Base-by-base conservation (phyloP, 2,888 invertebrate species). In the Trachelus tabidus region DNA sequence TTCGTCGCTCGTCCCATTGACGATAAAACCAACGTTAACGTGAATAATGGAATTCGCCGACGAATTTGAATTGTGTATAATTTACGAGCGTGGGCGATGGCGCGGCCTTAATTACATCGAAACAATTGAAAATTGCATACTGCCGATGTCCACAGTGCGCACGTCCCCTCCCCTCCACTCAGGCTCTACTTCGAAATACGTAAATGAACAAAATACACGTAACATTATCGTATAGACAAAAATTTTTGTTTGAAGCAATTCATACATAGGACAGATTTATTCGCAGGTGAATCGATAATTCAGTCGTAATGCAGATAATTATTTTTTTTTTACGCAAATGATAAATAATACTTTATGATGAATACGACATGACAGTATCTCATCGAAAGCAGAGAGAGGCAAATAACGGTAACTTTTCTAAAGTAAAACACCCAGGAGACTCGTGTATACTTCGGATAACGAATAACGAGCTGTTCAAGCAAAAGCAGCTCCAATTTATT, bases 61-160 rank as follows among this genome's bases (percentile, higher is more conserved):
- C 69, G 37, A 79, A 77, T 79, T 75, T 75, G 35, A 79, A 75
- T 79, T 71, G 75, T 69, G 73, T 30, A 77, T 79, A 37, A 73
- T 75, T 78, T 33, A 9, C 71, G 68, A 76, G 12, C 31, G 40
- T 30, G 12, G 35, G 69, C 33, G 73, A 68, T 56, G 56, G 56
- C 56, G 56, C 56, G 9, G 23, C 56, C 69, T 81, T 81, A 77
- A 80, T 81, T 81, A 81, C 80, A 76, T 76, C n/a, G 77, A 69
- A 73, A 80, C 80, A 76, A 80, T 78, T 81, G 80, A 81, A 81
- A 80, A 77, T 81, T 78, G 81, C 71, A 76, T 40, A 75, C 77
- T 77, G 73, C 69, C 71, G 30, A 34, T 30, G 74, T 56, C 23
- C 23, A 56, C 15, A 6, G 40, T 40, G 15, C 40, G 15, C 40